Base-by-base conservation (phyloP, 2,888 invertebrate species). In the Oscheius myriophilus region DNA sequence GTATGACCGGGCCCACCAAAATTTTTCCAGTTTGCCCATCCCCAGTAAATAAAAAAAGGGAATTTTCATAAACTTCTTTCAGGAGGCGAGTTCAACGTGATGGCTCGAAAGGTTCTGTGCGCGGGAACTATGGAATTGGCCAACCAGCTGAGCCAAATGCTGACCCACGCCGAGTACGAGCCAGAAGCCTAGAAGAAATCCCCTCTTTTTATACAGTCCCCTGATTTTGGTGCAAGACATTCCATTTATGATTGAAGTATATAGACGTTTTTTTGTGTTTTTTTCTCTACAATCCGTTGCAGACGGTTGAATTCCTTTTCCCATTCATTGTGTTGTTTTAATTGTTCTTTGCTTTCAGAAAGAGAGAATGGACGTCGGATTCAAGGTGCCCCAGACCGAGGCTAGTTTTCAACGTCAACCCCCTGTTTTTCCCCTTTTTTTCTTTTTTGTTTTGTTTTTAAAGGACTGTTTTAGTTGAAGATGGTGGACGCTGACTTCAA, bases 151-250 rank as follows among this genome's bases (percentile, higher is more conserved):
- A 76, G 76, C 52, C 69, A 67, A 9, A 70, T 75, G 41, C 69
- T 85, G 55, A 83, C 81, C 12, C 85, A 85, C 64, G 83, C 78
- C 52, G 82, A 85, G 18, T 86, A 73, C 57, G 80, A 78, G 46
- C 80, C 78, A 41, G 81, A 33, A 55, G 77, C 79, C 16, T 76
- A 72, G 69, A 26, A 18, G 12, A n/a, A n/a, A 53, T 1, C 23
- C 21, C 53, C 11, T 7, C n/a, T 49, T 18, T 11, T 6, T 9
- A 3, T 2, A 6, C 6, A 49, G 49, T 49, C 21, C 6, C 21
- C 6, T n/a, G n/a, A n/a, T 6, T 33, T 33, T 9, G 33, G 33
- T 33, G 33, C 33, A 33, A 43, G 2, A 53, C 21, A 2, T 53
- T 53, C 16, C 26, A 53, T 11, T 25, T 23, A n/a, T 26, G 9